A percentile compares a stretch with the other conserved stretches of the same genome.
Evolutionary conservation across 2,888 invertebrate species (phyloP).

Genomic region (Caenorhabditis sp.): DNA sequence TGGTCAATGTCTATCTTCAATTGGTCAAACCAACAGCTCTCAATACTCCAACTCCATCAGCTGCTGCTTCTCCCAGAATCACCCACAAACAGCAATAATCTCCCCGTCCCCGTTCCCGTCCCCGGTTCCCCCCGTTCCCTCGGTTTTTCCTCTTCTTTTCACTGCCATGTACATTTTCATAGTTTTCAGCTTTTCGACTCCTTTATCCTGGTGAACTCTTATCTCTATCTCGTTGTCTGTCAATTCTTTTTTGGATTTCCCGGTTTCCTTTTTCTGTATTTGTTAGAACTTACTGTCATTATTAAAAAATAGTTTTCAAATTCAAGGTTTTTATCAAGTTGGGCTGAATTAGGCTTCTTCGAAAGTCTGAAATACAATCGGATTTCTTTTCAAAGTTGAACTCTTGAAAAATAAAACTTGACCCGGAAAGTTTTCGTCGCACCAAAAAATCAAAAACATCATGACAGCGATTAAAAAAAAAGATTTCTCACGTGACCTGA

Average conservation of each 20-base stretch:
- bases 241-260: background rate
- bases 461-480: too few species aligned
- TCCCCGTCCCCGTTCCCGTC: too few species aligned
- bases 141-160: too few species aligned
- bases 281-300: background rate
- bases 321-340: background rate
- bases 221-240: background rate
- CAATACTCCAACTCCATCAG: constrained; percentile 22
- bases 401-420: too few species aligned
- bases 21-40: constrained; percentile 51
- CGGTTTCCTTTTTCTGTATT: background rate
- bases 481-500: too few species aligned
- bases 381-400: too few species aligned
- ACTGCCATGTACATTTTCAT: background rate
- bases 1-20: constrained; percentile 77
- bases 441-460: too few species aligned
- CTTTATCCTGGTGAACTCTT: background rate
- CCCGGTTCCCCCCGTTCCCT: background rate
- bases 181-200: background rate
- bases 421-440: too few species aligned
- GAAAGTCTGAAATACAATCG: too few species aligned
- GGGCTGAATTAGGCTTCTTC: too few species aligned
- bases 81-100: background rate
- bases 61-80: background rate
- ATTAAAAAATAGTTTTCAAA: background rate